These are phyloP conservation scores for Stenodera caucasica DNA, from an alignment of 2,888 invertebrate species.

Conservation along the genomic window DNA sequence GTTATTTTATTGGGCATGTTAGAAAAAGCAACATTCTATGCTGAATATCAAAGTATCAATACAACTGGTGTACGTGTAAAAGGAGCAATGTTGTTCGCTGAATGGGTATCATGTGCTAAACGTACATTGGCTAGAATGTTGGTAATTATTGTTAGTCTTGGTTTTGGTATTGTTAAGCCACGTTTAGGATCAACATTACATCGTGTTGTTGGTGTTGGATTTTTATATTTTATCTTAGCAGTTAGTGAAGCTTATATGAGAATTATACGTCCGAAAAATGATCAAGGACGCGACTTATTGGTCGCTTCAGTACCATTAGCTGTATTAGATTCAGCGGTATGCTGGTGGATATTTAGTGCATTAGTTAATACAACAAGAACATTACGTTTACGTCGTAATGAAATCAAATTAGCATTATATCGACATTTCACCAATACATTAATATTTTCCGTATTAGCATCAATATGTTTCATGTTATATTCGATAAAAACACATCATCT, in stretches of 20 bases:
- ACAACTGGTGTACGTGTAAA: slow-evolving; percentile 66
- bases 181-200: slow-evolving; percentile 87
- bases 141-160: slow-evolving; percentile 91
- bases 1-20: slow-evolving; percentile 86
- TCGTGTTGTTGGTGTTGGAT: slow-evolving; percentile 82
- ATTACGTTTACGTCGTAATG: slow-evolving; percentile 82
- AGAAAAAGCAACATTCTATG: slow-evolving; percentile 88
- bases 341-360: slow-evolving; percentile 92
- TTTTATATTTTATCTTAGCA: slow-evolving; percentile 80
- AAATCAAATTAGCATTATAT: slow-evolving; percentile 86
- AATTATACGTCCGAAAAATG: slow-evolving; percentile 66
- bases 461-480: slow-evolving; percentile 92
- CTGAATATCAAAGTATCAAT: slow-evolving; percentile 81
- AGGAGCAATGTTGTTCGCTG: slow-evolving; percentile 81
- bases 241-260: slow-evolving; percentile 85
- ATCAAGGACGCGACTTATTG: slow-evolving; percentile 64
- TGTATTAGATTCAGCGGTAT: slow-evolving; percentile 82
- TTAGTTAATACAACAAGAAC: slow-evolving; percentile 89
- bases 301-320: slow-evolving; percentile 80
- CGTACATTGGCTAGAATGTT: slow-evolving; percentile 89
- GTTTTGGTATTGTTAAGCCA: slow-evolving; percentile 95
- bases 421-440: slow-evolving; percentile 93
- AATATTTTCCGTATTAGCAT: slow-evolving; percentile 87
- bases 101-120: slow-evolving; percentile 89
- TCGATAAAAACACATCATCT: slow-evolving; percentile 81